Evolutionary conservation across 2,797 vertebrate species (phyloP), one percentile per base, ranked within the genome.

Genomic region (Dipus sagitta): DNA sequence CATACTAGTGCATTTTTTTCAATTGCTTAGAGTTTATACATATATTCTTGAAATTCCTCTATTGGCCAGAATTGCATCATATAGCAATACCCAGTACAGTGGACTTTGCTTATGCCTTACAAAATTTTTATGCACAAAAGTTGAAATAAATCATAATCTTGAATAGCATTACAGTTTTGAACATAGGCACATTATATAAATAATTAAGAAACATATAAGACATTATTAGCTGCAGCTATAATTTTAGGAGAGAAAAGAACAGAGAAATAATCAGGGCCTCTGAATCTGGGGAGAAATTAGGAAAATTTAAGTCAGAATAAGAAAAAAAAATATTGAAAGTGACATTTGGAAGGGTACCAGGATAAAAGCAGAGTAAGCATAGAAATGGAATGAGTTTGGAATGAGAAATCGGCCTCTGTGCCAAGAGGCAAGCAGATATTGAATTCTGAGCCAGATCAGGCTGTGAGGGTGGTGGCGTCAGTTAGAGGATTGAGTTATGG

Each of bases 381-480:
- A 71, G 82, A 85, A 91, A 72, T 32, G 23, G 81, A 96, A 91
- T 89, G 70, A 84, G 26, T 17, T 84, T 96, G 94, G 90, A 96
- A 94, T 15, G 26, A 91, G 20, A 91, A 84, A 28, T 68, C 52
- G 10, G 9, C 38, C 91, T 90, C 30, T n/a, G 7, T 67, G 96
- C 95, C 96, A 97, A 88, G 90, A 95, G 60, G 60, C 93, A 92
- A 93, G 72, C 76, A 97, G 76, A 74, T 80, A 83, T 0, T 87
- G 86, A 83, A 26, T 92, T 60, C 70, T 72, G 70, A 77, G 95
- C 94, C 94, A 96, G 78, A 70, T 67, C 30, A 4, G 30, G 62
- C 90, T 91, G 90, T 79, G 94, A 93, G 30, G 58, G 68, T 68
- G 58, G 58, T 79, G 24, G 72, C 8, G 7, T 81, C 86, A 23